Evolutionary conservation across 2,113 vertebrate genomes (phyloP).

Genomic region (Chionomys nivalis): DNA sequence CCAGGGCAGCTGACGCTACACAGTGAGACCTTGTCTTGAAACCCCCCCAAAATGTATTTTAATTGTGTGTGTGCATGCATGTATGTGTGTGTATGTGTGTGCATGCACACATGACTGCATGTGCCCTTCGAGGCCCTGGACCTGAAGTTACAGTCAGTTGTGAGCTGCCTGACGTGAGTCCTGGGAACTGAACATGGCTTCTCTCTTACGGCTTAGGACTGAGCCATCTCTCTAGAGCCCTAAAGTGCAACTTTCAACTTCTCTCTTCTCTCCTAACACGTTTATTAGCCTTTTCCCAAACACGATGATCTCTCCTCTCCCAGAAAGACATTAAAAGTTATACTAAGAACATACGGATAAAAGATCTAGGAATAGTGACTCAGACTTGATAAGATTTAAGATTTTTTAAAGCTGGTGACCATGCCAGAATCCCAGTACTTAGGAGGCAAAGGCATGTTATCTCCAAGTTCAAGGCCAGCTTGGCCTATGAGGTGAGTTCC

Average conservation of each 20-base stretch:
- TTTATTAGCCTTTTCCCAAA: constrained; percentile 20
- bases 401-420: background rate
- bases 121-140: background rate
- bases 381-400: constrained; percentile 48
- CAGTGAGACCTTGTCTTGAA: background rate
- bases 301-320: background rate
- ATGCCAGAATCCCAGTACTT: background rate
- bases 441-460: background rate
- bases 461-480: background rate
- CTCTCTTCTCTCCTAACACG: background rate
- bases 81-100: too few relatives aligned
- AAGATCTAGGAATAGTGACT: constrained; percentile 53
- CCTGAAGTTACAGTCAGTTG: background rate
- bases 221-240: background rate
- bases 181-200: background rate
- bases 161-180: background rate
- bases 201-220: background rate
- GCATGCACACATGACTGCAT: background rate
- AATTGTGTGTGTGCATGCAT: background rate
- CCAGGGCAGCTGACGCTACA: background rate
- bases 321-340: background rate
- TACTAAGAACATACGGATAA: constrained; percentile 14
- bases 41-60: background rate
- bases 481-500: background rate
- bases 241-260: background rate